These are phyloP conservation scores for Phylloscopus trochilus DNA, from an alignment of 2,113 vertebrate genomes.

Conservation along the genomic window DNA sequence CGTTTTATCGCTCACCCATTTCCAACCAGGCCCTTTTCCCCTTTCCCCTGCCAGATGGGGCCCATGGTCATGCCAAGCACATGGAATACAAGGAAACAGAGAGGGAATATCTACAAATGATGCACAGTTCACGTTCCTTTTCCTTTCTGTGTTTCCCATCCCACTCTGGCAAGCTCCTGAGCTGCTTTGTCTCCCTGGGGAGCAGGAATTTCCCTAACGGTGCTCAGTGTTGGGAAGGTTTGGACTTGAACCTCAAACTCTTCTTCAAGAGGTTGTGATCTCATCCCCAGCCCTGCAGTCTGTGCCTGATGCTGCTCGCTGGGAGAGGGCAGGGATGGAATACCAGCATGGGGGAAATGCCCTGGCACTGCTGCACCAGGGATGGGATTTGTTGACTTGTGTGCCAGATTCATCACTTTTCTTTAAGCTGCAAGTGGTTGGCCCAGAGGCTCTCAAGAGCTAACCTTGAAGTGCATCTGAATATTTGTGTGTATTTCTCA, in stretches of 20 bases:
- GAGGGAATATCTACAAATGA: neutral
- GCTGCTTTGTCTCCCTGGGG: neutral
- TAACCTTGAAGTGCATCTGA: neutral
- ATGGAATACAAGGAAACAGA: neutral
- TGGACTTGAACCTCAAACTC: neutral
- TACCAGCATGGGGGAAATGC: neutral
- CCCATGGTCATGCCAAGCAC: conserved; percentile 46
- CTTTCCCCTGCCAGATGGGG: conserved; percentile 16
- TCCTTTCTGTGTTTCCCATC: neutral
- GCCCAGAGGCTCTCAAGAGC: neutral
- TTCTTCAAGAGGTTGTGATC: too few relatives aligned
- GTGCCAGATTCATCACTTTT: neutral
- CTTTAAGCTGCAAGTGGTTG: neutral
- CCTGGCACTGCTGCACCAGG: neutral
- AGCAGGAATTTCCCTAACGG: neutral
- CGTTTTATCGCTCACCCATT: conserved; percentile 68
- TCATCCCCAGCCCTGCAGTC: neutral
- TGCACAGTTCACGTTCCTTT: neutral
- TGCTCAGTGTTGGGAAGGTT: neutral
- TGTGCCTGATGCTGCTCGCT: neutral
- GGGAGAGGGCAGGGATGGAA: neutral
- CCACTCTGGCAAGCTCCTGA: neutral
- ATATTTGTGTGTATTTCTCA: conserved; percentile 1
- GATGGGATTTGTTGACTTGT: neutral
- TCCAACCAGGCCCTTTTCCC: conserved; percentile 45